Evolutionary conservation across 2,113 vertebrate species (phyloP).

Genomic region (Xiphophorus hellerii): DNA sequence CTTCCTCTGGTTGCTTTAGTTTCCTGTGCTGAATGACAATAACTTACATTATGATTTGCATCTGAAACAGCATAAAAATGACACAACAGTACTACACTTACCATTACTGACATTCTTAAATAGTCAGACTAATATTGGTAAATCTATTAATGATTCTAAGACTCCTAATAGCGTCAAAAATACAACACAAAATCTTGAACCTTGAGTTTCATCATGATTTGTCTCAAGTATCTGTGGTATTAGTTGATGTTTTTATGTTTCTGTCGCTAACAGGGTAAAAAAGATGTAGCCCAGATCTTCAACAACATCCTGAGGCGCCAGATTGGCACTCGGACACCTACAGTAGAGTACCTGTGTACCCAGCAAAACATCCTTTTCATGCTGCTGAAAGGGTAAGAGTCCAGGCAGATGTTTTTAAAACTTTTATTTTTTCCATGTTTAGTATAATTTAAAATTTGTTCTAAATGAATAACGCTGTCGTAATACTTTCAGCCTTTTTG

Average conservation of each 20-base stretch:
- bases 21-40: neutral
- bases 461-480: neutral
- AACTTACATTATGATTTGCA: neutral
- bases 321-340: slow-evolving; percentile 95
- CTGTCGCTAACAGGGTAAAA: slow-evolving; percentile 87
- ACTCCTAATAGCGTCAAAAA: neutral
- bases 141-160: too few relatives aligned
- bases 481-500: neutral
- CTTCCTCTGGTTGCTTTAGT: neutral
- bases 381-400: slow-evolving; percentile 93
- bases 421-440: neutral
- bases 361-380: slow-evolving; percentile 98
- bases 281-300: slow-evolving; percentile 98
- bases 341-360: slow-evolving; percentile 97
- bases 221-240: neutral
- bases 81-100: neutral
- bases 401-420: too few relatives aligned
- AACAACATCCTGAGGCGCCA: slow-evolving; percentile 97
- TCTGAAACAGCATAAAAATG: neutral
- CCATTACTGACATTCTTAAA: neutral
- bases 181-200: neutral
- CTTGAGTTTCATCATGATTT: neutral
- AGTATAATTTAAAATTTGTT: neutral
- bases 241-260: neutral
- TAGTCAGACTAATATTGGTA: neutral